Evolutionary conservation across 2,888 invertebrate genomes (phyloP).

Genomic region (Branchellion lobata): DNA sequence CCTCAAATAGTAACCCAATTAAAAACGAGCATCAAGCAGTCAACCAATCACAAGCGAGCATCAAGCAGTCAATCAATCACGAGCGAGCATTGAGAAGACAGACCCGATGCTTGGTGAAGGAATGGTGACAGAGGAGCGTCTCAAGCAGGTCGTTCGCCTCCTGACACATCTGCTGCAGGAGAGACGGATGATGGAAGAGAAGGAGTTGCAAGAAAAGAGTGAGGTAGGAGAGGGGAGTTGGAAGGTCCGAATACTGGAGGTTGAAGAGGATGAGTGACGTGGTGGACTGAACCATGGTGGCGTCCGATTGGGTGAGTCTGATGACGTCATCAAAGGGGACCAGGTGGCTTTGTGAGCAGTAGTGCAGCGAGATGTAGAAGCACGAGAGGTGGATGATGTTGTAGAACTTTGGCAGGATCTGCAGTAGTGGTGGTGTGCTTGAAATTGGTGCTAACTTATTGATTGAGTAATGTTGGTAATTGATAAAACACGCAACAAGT

Average conservation of each 20-base stretch:
- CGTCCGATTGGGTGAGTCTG: background rate
- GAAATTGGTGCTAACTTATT: too few relatives aligned
- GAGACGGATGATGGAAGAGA: background rate
- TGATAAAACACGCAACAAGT: background rate
- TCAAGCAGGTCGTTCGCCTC: background rate
- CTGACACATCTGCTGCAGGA: background rate
- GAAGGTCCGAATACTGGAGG: slow-evolving; percentile 4
- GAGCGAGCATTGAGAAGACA: background rate
- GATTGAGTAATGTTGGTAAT: background rate
- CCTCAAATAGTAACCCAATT: background rate
- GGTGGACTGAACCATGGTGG: slow-evolving; percentile 12
- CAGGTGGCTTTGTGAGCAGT: slow-evolving; percentile 21
- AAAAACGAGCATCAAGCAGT: background rate
- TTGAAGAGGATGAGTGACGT: slow-evolving; percentile 26
- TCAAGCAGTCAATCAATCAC: background rate
- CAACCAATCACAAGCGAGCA: background rate
- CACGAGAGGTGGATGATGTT: slow-evolving; percentile 34
- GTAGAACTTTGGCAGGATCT: slow-evolving; percentile 20
- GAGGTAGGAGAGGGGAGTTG: slow-evolving; percentile 16
- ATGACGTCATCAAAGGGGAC: slow-evolving; percentile 30
- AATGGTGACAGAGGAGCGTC: background rate
- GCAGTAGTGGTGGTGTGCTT: background rate
- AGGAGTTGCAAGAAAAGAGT: slow-evolving; percentile 15
- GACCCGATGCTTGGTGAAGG: slow-evolving; percentile 7
- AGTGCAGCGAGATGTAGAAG: slow-evolving; percentile 20